Evolutionary conservation across 2,888 invertebrate genomes (phyloP).

Genomic region (Cryptocheilus praepositus): DNA sequence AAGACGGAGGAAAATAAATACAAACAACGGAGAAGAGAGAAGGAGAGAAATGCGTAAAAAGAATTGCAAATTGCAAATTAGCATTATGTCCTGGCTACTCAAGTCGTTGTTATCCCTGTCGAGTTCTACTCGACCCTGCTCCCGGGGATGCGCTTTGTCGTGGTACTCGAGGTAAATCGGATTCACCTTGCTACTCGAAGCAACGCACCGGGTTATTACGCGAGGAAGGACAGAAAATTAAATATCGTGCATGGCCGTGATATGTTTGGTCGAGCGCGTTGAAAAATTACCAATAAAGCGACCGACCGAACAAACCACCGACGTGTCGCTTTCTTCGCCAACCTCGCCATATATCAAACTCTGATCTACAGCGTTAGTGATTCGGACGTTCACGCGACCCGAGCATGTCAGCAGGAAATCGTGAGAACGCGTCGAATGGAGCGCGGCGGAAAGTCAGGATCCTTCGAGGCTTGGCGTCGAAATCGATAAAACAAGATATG

Average conservation of each 20-base stretch:
- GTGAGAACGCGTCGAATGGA: too few species aligned
- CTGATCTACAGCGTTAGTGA: too few species aligned
- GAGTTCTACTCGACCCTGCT: conserved; percentile 47
- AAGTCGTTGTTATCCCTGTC: conserved; percentile 65
- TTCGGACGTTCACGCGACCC: too few species aligned
- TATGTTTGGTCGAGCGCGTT: conserved; percentile 24
- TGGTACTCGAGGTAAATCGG: conserved; percentile 55
- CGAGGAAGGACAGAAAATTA: conserved; percentile 45
- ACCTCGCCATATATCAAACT: not conserved
- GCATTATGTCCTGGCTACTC: conserved; percentile 65
- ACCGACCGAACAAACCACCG: not conserved
- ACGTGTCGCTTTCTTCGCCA: not conserved
- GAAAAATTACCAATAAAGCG: conserved; percentile 51
- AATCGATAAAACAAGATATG: not conserved
- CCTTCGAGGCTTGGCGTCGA: not conserved
- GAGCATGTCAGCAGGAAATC: too few species aligned
- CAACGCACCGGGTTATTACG: conserved; percentile 55
- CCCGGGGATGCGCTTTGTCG: conserved; percentile 54
- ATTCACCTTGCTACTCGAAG: conserved; percentile 54
- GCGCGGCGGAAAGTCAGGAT: not conserved
- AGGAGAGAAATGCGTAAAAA: conserved; percentile 56
- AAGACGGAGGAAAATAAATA: conserved; percentile 13
- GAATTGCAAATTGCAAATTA: conserved; percentile 71
- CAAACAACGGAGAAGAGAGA: conserved; percentile 15
- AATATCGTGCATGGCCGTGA: conserved; percentile 47